A percentile compares a stretch with the other conserved stretches of the same genome.
Evolutionary conservation across 2,797 vertebrate genomes (phyloP).

Genomic region (Remorina albescens): DNA sequence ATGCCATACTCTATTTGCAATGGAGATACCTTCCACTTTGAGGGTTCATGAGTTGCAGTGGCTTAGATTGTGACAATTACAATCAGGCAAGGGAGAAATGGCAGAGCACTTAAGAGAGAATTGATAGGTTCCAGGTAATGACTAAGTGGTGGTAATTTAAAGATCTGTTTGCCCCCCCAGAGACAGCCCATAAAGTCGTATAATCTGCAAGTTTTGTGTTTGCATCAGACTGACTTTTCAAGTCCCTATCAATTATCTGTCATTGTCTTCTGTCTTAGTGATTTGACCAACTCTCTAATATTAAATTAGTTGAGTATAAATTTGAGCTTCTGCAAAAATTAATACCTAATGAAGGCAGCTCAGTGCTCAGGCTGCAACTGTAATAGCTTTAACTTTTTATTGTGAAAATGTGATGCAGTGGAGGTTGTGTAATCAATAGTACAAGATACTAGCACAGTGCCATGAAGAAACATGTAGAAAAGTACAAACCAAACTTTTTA

Average conservation of each 20-base stretch:
- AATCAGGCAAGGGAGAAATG: slow-evolving; percentile 68
- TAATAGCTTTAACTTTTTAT: slow-evolving; percentile 5
- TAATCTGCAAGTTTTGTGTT: slow-evolving; percentile 79
- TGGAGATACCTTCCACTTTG: slow-evolving; percentile 55
- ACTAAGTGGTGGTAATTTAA: slow-evolving; percentile 77
- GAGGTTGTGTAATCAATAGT: not conserved
- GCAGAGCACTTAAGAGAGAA: slow-evolving; percentile 67
- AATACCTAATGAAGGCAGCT: slow-evolving; percentile 1
- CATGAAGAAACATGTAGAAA: no score
- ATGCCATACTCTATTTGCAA: slow-evolving; percentile 51
- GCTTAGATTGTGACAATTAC: slow-evolving; percentile 72
- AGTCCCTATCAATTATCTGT: slow-evolving; percentile 76
- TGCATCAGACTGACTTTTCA: slow-evolving; percentile 74
- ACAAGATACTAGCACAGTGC: not conserved
- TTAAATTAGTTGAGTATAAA: slow-evolving; percentile 49
- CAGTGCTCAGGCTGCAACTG: slow-evolving; percentile 5
- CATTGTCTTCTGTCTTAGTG: slow-evolving; percentile 67
- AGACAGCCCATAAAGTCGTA: slow-evolving; percentile 75
- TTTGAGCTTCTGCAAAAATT: slow-evolving; percentile 27
- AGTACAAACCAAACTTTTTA: no score
- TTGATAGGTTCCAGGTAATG: slow-evolving; percentile 83
- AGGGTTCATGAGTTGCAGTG: slow-evolving; percentile 21
- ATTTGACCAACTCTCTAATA: slow-evolving; percentile 55
- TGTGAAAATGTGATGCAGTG: not conserved
- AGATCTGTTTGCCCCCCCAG: slow-evolving; percentile 72